Evolutionary conservation across 2,797 vertebrate genomes (phyloP).

Genomic region (Aphelocoma californica): DNA sequence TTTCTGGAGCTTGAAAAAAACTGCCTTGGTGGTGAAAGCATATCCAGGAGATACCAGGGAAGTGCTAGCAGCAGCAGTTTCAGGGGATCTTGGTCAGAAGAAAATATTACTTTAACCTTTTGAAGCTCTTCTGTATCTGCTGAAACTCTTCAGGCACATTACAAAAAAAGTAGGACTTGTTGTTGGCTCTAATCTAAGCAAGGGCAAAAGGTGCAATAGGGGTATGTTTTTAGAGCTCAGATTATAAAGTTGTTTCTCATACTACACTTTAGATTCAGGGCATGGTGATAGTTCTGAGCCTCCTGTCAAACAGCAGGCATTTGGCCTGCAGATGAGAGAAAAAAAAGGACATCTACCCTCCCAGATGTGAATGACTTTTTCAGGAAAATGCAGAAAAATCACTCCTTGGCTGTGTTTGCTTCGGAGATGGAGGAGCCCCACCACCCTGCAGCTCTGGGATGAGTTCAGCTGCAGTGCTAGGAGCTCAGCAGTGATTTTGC

Average conservation of each 20-base stretch:
- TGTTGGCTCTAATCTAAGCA: not conserved
- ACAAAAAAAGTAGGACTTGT: not conserved
- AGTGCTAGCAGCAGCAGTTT: not conserved
- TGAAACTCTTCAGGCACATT: not conserved
- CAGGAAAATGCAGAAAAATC: not conserved
- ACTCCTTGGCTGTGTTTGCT: not conserved
- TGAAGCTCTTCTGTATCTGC: not conserved
- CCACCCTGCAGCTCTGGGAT: not conserved
- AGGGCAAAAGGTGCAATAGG: not conserved
- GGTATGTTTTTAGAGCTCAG: not conserved
- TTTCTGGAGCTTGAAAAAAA: not conserved
- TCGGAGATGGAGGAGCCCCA: not conserved
- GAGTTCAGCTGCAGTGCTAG: not conserved
- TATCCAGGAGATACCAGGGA: not conserved
- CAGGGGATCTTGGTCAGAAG: not conserved
- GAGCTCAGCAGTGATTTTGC: not conserved
- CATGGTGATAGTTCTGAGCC: accelerated
- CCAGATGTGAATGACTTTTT: not conserved
- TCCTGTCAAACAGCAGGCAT: not conserved
- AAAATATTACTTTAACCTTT: not conserved
- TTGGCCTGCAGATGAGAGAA: not conserved
- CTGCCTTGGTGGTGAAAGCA: accelerated
- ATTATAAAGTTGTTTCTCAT: not conserved
- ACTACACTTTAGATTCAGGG: not conserved
- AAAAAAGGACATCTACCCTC: not conserved